Evolutionary conservation across 2,888 invertebrate genomes (phyloP).

Genomic region (Salticus scenicus): DNA sequence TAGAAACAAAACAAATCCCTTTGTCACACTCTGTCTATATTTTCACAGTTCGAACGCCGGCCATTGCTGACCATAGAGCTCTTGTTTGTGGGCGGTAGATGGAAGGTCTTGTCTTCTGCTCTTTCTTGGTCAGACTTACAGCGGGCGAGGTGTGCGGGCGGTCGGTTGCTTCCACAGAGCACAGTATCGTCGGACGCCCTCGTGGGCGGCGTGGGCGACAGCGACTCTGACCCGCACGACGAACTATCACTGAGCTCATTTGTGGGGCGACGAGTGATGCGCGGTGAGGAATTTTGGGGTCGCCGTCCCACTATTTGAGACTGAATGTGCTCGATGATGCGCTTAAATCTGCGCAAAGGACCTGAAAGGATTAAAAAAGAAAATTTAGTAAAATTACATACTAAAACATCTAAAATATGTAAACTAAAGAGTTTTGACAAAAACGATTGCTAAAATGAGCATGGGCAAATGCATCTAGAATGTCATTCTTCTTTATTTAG

Average conservation of each 20-base stretch:
- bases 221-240: slow-evolving; percentile 82
- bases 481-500: too few species aligned
- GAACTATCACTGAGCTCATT: slow-evolving; percentile 83
- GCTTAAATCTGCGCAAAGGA: slow-evolving; percentile 93
- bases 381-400: too few species aligned
- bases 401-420: neutral
- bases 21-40: slow-evolving; percentile 50
- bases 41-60: slow-evolving; percentile 64
- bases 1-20: neutral
- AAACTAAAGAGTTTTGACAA: neutral
- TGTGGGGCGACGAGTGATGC: slow-evolving; percentile 79
- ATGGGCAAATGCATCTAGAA: too few species aligned
- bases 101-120: slow-evolving; percentile 64
- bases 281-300: slow-evolving; percentile 70
- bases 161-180: slow-evolving; percentile 38
- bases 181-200: slow-evolving; percentile 71
- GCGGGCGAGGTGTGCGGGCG: slow-evolving; percentile 67
- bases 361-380: slow-evolving; percentile 79
- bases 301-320: slow-evolving; percentile 82
- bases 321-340: slow-evolving; percentile 97
- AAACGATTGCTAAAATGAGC: neutral
- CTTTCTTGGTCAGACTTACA: slow-evolving; percentile 73
- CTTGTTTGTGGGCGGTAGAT: slow-evolving; percentile 41
- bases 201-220: slow-evolving; percentile 75
- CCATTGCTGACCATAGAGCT: slow-evolving; percentile 34